These are phyloP conservation scores for Cervus canadensis DNA, from an alignment of 2,113 vertebrate species.

Conservation along the genomic window DNA sequence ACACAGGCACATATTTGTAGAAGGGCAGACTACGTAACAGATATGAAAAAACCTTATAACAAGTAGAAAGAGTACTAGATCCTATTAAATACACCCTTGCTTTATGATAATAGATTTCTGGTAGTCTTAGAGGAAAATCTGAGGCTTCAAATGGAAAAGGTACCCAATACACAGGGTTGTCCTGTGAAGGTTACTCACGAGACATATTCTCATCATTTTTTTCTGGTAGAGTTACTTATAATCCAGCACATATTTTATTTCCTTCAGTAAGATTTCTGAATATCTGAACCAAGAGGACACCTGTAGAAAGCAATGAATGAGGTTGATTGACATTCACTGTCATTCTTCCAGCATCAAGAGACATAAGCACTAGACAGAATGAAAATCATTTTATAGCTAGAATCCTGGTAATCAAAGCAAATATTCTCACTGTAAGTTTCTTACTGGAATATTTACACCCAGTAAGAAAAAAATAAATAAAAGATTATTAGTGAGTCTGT, in stretches of 20 bases:
- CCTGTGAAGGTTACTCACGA: neutral
- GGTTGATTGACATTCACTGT: constrained; percentile 1
- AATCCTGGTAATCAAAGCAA: neutral
- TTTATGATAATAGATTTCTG: neutral
- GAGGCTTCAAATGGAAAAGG: neutral
- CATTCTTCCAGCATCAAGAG: neutral
- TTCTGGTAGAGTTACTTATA: neutral
- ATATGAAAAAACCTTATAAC: neutral
- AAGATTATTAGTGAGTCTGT: neutral
- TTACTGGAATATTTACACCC: neutral
- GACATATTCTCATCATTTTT: neutral
- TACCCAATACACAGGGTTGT: neutral
- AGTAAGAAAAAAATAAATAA: neutral
- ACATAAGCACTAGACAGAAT: neutral
- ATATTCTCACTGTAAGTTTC: neutral
- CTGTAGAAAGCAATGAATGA: constrained; percentile 19
- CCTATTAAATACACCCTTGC: neutral
- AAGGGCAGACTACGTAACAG: neutral
- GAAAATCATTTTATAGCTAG: constrained; percentile 23
- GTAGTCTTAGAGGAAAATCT: neutral
- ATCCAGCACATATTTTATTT: neutral
- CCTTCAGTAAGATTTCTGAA: neutral
- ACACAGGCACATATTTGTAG: neutral
- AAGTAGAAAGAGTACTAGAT: neutral
- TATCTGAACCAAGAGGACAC: neutral